Evolutionary conservation across 2,113 vertebrate genomes (phyloP), one percentile per base, ranked within the genome.

Genomic region (Sphaerodactylus townsendi): DNA sequence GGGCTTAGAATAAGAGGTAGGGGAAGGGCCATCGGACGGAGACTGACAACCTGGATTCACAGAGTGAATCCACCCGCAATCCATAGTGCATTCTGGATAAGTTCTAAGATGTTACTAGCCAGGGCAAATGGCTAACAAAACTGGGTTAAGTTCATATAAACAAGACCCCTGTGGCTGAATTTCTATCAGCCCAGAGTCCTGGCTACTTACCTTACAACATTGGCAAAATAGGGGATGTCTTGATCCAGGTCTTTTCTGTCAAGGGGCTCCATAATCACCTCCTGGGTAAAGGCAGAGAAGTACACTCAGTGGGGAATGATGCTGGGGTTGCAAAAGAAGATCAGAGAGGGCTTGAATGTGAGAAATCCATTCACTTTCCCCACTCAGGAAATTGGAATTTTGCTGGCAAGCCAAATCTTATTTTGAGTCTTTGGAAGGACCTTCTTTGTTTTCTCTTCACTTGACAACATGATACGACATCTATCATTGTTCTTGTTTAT

Each of bases 171-270:
- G 11, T 13, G 21, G 14, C 25, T 59, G 59, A 35, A 9, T 66
- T 79, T 79, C 28, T 41, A 17, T 13, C 25, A 21, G 39, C 3
- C 13, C 33, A n/a, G 30, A 48, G 30, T 56, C 71, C 5, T 48
- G 39, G 7, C 4, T 10, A 87, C 91, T 68, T 82, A 98, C 98
- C 98, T 98, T 75, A 96, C 96, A 5, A 96, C 84, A n/a, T 78
- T 84, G 46, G 95, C 87, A 87, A 98, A 98, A 91, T 96, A 97
- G 0, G 97, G 97, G 21, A 98, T 97, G 76, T 98, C 98, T 59
- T 96, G 93, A 86, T 98, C 97, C 84, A 98, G 92, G 92, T 97
- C 97, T 92, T 97, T 98, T 87, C 98, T 98, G 89, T 98, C 98
- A 76, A 98, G 94, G 9, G 97, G 96, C 79, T 94, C 93, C 95